Percentiles rank a stretch among this genome's conserved stretches.
Evolutionary conservation across 2,888 invertebrate genomes (phyloP).

Genomic region (Seira sanloemensis): DNA sequence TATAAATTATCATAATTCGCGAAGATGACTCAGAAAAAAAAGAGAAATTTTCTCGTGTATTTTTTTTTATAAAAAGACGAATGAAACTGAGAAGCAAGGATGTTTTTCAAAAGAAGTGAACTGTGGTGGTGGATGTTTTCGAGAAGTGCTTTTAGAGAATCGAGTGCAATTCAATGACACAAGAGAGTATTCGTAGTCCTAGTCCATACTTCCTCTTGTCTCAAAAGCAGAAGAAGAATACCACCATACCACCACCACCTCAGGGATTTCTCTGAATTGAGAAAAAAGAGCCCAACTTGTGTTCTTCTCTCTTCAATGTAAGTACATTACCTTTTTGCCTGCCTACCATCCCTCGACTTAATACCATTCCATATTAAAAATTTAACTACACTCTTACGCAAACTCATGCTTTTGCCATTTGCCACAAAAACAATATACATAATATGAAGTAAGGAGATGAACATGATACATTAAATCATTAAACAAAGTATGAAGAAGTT

Average conservation of each 20-base stretch:
- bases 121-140: background rate
- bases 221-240: background rate
- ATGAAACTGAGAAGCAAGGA: background rate
- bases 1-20: background rate
- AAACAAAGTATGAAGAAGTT: too few species aligned
- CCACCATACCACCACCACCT: slow-evolving; percentile 29
- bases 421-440: too few species aligned
- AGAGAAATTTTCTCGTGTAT: slow-evolving; percentile 39
- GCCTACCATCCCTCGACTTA: background rate
- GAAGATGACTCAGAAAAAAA: slow-evolving; percentile 15
- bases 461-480: too few species aligned
- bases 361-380: too few species aligned
- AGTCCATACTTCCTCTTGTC: background rate
- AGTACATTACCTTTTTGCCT: background rate
- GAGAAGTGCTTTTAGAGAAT: background rate
- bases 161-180: slow-evolving; percentile 37
- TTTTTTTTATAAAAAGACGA: background rate
- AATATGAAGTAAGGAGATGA: too few species aligned
- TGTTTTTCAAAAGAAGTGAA: background rate
- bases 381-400: too few species aligned
- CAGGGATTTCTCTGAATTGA: slow-evolving; percentile 44
- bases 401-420: too few species aligned
- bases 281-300: too few species aligned
- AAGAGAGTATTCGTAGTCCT: slow-evolving; percentile 19
- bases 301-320: background rate